These are phyloP conservation scores for Ormyrus pomaceus DNA, from an alignment of 2,888 invertebrate species.

Conservation along the genomic window DNA sequence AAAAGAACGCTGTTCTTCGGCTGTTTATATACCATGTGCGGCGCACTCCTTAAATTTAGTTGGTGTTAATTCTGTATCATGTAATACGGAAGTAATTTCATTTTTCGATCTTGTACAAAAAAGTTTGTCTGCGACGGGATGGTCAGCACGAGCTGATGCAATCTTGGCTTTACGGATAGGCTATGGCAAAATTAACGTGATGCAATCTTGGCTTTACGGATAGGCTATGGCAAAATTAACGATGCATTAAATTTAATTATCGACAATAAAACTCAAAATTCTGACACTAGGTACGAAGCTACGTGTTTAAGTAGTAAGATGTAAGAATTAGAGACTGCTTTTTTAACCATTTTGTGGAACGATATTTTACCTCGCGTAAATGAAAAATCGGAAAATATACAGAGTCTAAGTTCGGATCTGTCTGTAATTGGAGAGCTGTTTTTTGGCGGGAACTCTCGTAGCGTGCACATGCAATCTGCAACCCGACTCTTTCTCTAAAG, in stretches of 20 bases:
- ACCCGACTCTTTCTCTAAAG: too few species aligned
- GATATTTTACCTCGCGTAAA: constrained; percentile 1
- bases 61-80: constrained; percentile 53
- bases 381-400: too few species aligned
- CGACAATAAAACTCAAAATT: neutral
- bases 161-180: neutral
- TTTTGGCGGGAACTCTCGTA: too few species aligned
- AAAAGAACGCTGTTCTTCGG: constrained; percentile 35
- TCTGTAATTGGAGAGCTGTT: too few species aligned
- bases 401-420: too few species aligned
- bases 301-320: neutral
- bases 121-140: constrained; percentile 12
- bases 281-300: neutral
- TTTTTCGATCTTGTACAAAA: constrained; percentile 44
- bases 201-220: neutral
- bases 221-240: neutral
- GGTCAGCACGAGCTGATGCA: constrained; percentile 6
- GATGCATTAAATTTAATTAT: neutral
- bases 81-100: constrained; percentile 51
- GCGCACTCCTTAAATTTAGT: constrained; percentile 59
- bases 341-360: constrained; percentile 1
- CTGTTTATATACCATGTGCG: constrained; percentile 58
- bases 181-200: neutral
- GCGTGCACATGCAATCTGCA: too few species aligned
- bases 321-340: neutral